Evolutionary conservation across 1,140 invertebrate species (phyloP).

Genomic region (Drosophila lacteicornis): DNA sequence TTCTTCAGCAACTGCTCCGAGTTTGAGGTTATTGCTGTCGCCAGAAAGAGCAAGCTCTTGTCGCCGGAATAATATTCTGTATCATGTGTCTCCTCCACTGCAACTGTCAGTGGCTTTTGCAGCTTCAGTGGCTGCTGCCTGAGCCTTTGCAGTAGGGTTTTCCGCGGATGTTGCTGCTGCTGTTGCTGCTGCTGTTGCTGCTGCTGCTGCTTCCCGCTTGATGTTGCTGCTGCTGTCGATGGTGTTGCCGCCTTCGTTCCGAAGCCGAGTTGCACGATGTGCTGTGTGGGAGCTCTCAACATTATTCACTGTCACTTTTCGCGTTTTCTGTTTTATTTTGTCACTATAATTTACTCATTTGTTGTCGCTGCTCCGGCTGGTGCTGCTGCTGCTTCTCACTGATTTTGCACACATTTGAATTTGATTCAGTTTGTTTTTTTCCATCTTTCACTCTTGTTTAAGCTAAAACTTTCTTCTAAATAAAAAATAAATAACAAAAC

Average conservation of each 20-base stretch:
- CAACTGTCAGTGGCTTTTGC: conserved; percentile 16
- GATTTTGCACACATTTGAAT: conserved; percentile 46
- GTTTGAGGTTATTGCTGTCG: conserved; percentile 39
- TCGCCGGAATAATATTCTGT: conserved; percentile 66
- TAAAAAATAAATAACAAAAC: conserved; percentile 24
- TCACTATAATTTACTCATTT: conserved; percentile 41
- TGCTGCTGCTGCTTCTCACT: conserved; percentile 19
- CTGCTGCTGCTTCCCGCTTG: conserved; percentile 16
- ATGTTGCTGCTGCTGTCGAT: conserved; percentile 14
- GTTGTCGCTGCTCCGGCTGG: conserved; percentile 16
- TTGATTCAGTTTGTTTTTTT: conserved; percentile 40
- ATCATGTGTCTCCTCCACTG: conserved; percentile 19
- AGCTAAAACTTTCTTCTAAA: conserved; percentile 50
- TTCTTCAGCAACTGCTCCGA: conserved; percentile 44
- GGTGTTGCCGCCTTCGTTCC: conserved; percentile 51
- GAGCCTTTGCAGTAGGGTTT: conserved; percentile 64
- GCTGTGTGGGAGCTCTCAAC: conserved; percentile 81
- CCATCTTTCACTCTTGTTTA: conserved; percentile 43
- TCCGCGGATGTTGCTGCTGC: conserved; percentile 47
- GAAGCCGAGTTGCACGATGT: conserved; percentile 79
- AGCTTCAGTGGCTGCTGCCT: conserved; percentile 63
- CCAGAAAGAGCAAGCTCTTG: conserved; percentile 57
- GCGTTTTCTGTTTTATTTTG: conserved; percentile 33
- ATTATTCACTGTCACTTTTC: conserved; percentile 81
- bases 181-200: conserved; percentile 28